Base-by-base conservation (phyloP, 2,888 invertebrate species). In the Xiphydria camelus region DNA sequence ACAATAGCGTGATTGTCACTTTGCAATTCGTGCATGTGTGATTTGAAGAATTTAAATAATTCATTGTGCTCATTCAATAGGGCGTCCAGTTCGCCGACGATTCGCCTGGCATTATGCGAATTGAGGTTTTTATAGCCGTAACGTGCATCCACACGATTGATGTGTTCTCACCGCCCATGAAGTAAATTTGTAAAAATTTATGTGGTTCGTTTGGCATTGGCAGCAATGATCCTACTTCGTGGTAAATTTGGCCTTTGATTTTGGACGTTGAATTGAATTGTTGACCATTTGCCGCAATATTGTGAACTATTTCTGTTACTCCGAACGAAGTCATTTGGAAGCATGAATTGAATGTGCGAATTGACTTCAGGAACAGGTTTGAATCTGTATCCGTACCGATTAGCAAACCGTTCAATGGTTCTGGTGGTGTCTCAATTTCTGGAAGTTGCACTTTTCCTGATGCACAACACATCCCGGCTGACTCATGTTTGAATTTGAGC, bases 1-100 rank as follows among this genome's bases (percentile, higher is more conserved):
- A 60, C 59, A 52, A 61, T 59, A 47, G 49, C 51, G 46, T 62
- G 52, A 59, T 60, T 58, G 19, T 62, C 60, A 33, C 53, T 61
- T 61, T 59, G 43, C 33, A 67, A 47, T 49, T 64, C 36, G 47
- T 50, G 63, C 62, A 62, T 58, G 39, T 61, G 57, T 56, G 60
- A 57, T 67, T 66, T 68, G 55, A 65, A 62, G 20, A 68, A 18
- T 59, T 61, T 60, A 45, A 64, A 60, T 36, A 66, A 61, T 51
- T 64, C 55, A 47, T 67, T 66, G 49, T 63, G 61, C 46, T 65
- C 59, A 47, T 62, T 51, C 32, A 59, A 62, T 34, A 62, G 43
- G 35, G 59, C 49, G 23, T 62, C 52, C 49, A 62, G 48, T 25
- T 53, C 47, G 47, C 52, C 29, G 50, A 55, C 49, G 49, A 60